These are phyloP conservation scores for Mythimna albipuncta DNA, from an alignment of 2,888 invertebrate genomes.

Conservation along the genomic window DNA sequence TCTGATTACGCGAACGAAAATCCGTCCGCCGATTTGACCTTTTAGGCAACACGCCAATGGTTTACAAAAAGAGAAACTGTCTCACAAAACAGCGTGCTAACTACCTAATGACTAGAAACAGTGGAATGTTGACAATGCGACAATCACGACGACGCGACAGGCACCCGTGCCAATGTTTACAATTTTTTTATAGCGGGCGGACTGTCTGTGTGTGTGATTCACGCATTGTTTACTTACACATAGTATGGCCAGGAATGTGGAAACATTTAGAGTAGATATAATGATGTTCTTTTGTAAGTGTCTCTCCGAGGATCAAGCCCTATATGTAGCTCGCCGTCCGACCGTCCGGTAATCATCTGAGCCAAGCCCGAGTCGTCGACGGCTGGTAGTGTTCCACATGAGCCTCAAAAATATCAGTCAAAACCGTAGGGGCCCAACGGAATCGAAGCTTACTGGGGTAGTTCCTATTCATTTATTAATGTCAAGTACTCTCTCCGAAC, in stretches of 20 bases:
- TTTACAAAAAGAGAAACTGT: background rate
- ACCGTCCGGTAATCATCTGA: too few species aligned
- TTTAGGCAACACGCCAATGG: slow-evolving; percentile 31
- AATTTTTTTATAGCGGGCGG: slow-evolving; percentile 36
- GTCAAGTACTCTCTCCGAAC: too few species aligned
- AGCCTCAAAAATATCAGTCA: too few species aligned
- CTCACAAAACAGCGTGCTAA: background rate
- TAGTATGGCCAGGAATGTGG: background rate
- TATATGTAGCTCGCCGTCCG: too few species aligned
- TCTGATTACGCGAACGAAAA: background rate
- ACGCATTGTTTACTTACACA: slow-evolving; percentile 46
- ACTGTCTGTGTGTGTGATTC: slow-evolving; percentile 41
- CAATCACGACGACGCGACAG: slow-evolving; percentile 13
- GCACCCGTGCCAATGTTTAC: slow-evolving; percentile 61
- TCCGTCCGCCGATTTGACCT: background rate
- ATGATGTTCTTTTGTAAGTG: too few species aligned
- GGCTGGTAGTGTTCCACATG: too few species aligned
- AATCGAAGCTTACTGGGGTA: too few species aligned
- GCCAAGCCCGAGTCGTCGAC: too few species aligned
- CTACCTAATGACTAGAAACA: slow-evolving; percentile 5
- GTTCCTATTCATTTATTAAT: too few species aligned
- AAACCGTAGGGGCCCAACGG: too few species aligned
- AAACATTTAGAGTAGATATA: background rate
- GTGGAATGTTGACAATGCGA: slow-evolving; percentile 36
- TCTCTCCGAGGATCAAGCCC: too few species aligned